These are phyloP conservation scores for Prochilodus magdalenae DNA, from an alignment of 2,113 vertebrate species.

Conservation along the genomic window DNA sequence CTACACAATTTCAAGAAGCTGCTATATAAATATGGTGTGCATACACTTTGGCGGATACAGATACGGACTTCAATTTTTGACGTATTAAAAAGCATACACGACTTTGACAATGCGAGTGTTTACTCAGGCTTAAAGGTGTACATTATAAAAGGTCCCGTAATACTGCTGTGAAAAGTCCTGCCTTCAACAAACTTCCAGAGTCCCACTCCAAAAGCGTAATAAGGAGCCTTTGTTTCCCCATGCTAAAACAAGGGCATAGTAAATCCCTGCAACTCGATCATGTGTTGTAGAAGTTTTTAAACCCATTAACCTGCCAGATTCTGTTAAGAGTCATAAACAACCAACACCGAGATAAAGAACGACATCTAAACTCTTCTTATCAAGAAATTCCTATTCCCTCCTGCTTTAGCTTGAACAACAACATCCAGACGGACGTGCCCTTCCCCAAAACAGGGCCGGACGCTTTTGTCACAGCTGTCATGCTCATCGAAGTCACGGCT, in stretches of 20 bases:
- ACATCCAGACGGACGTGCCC: not conserved
- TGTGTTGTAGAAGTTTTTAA: not conserved
- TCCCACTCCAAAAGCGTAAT: not conserved
- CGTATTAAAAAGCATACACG: not conserved
- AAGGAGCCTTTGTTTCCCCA: not conserved
- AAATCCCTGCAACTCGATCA: not conserved
- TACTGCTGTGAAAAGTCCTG: not conserved
- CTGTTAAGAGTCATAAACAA: not conserved
- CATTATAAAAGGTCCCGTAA: not conserved
- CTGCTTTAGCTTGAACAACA: not conserved
- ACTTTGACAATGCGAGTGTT: not conserved
- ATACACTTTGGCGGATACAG: not conserved
- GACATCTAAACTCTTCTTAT: not conserved
- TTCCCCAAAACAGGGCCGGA: not conserved
- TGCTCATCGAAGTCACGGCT: conserved; percentile 26
- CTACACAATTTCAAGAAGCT: no score
- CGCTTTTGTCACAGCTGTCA: conserved; percentile 41
- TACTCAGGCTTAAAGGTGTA: not conserved
- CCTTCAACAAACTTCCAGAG: not conserved
- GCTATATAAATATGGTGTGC: no score
- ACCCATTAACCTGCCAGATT: not conserved
- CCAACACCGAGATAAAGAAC: not conserved
- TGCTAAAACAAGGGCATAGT: not conserved
- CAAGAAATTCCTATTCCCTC: not conserved
- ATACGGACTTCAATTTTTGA: not conserved